Evolutionary conservation across 1,140 invertebrate genomes (phyloP).

Genomic region (Drosophila dunni): DNA sequence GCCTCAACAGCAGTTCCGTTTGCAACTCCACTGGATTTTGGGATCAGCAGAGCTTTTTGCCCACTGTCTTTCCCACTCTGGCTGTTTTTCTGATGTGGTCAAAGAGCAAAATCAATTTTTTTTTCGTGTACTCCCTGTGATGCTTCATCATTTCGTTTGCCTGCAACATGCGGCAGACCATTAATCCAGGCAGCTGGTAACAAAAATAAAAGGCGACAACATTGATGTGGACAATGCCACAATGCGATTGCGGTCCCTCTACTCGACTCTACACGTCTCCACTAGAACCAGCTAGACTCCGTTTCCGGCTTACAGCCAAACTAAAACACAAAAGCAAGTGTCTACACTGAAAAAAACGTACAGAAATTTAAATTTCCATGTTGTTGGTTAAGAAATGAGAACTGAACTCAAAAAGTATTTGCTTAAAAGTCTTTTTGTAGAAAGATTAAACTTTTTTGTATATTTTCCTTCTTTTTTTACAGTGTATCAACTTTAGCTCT

Average conservation of each 20-base stretch:
- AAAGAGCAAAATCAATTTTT: constrained; percentile 72
- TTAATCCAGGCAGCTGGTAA: constrained; percentile 66
- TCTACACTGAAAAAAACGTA: no score
- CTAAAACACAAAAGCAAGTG: constrained; percentile 74
- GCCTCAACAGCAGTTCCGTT: background rate
- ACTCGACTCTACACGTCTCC: constrained; percentile 11
- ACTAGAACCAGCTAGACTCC: constrained; percentile 37
- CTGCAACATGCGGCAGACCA: constrained; percentile 49
- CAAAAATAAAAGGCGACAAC: constrained; percentile 76
- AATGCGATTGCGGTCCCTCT: constrained; percentile 75
- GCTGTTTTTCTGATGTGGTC: constrained; percentile 27
- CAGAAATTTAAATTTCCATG: no score
- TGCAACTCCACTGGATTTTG: constrained; percentile 5
- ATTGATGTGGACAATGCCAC: constrained; percentile 79
- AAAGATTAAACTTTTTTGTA: no score
- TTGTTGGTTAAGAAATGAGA: no score
- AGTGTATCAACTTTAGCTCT: constrained; percentile 21
- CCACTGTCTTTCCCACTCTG: background rate
- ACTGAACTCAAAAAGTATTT: no score
- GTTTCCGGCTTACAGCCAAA: constrained; percentile 69
- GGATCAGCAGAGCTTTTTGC: background rate
- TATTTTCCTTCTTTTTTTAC: no score
- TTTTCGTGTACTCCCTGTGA: background rate
- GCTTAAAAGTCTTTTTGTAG: no score
- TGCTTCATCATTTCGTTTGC: constrained; percentile 13